phyloP scores from a whole-genome alignment of 2,113 vertebrate genomes.

The Phalacrocorax carbo region DNA sequence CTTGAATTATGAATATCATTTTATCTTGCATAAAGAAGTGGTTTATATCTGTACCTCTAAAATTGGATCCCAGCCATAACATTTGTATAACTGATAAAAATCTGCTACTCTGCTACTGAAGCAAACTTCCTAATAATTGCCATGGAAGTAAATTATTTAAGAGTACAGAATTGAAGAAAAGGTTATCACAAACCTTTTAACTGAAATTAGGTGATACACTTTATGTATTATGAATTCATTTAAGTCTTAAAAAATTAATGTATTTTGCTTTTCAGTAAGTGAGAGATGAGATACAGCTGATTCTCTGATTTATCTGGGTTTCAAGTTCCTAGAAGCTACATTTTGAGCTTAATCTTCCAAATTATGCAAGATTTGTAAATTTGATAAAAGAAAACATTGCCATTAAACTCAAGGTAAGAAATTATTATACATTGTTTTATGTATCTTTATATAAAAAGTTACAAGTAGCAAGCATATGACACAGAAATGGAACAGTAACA shows the following conservation, averaged over 20 bases:
- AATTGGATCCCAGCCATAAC: background rate
- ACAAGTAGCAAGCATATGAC: constrained; percentile 82
- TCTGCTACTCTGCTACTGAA: background rate
- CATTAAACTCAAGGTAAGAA: constrained; percentile 76
- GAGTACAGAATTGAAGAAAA: background rate
- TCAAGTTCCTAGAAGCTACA: background rate
- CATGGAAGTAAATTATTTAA: background rate
- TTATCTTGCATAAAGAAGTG: background rate
- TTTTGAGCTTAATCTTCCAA: background rate
- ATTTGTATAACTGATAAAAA: background rate
- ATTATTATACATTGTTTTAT: constrained; percentile 80
- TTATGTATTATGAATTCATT: background rate
- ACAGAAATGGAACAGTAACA: constrained; percentile 77
- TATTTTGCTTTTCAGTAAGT: background rate
- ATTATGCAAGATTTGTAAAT: background rate
- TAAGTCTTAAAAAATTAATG: background rate
- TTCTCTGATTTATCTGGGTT: background rate
- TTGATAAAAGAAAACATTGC: constrained; percentile 70
- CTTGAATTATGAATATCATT: background rate
- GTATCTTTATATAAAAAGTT: constrained; percentile 79
- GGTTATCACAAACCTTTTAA: background rate
- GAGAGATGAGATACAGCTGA: background rate
- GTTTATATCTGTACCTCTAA: background rate
- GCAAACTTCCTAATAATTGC: background rate
- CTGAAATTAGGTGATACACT: background rate